These are phyloP conservation scores for Petaurus breviceps DNA, from an alignment of 2,113 vertebrate genomes.

Conservation along the genomic window DNA sequence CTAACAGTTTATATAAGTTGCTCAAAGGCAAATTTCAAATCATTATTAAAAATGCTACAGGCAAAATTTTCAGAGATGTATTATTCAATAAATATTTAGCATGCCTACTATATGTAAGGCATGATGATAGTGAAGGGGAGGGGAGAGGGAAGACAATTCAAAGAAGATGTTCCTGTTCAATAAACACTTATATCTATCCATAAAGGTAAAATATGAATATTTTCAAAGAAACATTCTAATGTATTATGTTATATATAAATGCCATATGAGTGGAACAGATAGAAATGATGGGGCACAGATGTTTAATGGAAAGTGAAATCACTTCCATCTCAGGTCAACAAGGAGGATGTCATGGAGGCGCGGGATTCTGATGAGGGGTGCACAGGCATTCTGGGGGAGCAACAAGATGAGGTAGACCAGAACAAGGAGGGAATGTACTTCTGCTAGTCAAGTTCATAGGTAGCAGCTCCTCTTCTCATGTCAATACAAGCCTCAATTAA, in stretches of 20 bases:
- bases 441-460: background rate
- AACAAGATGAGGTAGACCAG: background rate
- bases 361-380: background rate
- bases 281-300: background rate
- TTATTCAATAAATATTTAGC: background rate
- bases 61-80: background rate
- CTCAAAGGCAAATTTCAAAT: background rate
- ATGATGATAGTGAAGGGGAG: background rate
- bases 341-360: background rate
- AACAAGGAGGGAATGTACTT: background rate
- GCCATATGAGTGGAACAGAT: background rate
- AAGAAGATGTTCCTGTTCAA: background rate
- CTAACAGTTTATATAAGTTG: background rate
- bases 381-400: background rate
- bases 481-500: background rate
- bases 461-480: slow-evolving; percentile 24
- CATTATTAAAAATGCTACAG: background rate
- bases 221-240: background rate
- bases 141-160: background rate
- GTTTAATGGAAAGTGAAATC: background rate
- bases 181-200: background rate
- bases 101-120: background rate
- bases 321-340: background rate
- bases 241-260: background rate
- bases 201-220: background rate